These are phyloP conservation scores for Eustalomyia histrio DNA, from an alignment of 2,888 invertebrate species.

Conservation along the genomic window DNA sequence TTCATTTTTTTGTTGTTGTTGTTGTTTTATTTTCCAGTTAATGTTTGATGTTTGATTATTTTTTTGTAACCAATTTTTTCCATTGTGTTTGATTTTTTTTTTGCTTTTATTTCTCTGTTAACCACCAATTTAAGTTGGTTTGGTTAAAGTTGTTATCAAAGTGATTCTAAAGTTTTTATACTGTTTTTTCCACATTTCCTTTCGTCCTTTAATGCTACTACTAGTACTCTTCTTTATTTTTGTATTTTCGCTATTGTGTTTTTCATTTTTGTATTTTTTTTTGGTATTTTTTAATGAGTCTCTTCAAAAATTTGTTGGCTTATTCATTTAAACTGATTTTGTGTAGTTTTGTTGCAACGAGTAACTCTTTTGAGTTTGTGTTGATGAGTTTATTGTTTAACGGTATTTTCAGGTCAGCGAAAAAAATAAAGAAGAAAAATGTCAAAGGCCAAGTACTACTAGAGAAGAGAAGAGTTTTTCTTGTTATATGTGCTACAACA, in stretches of 20 bases:
- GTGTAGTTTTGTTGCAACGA: constrained; percentile 24
- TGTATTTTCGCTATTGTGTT: neutral
- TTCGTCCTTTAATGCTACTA: too few species aligned
- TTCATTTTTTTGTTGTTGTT: constrained; percentile 8
- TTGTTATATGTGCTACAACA: neutral
- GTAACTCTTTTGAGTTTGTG: constrained; percentile 46
- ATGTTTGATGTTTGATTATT: neutral
- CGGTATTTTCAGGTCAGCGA: constrained; percentile 58
- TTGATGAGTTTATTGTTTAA: constrained; percentile 55
- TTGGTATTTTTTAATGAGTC: constrained; percentile 52
- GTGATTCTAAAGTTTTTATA: constrained; percentile 23
- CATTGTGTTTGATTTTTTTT: neutral
- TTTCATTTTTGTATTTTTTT: constrained; percentile 7
- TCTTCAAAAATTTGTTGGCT: constrained; percentile 41
- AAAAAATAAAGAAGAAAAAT: constrained; percentile 22
- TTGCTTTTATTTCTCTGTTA: constrained; percentile 27
- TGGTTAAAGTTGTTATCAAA: constrained; percentile 36
- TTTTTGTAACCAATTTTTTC: neutral
- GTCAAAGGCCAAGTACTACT: constrained; percentile 56
- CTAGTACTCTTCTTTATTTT: constrained; percentile 11
- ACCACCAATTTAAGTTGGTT: constrained; percentile 48
- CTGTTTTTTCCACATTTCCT: neutral
- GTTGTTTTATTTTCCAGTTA: neutral
- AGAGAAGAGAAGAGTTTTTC: constrained; percentile 23
- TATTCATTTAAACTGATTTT: constrained; percentile 5